Evolutionary conservation across 2,888 invertebrate genomes (phyloP), one percentile per base, ranked within the genome.

Genomic region (Drosophila putrida): DNA sequence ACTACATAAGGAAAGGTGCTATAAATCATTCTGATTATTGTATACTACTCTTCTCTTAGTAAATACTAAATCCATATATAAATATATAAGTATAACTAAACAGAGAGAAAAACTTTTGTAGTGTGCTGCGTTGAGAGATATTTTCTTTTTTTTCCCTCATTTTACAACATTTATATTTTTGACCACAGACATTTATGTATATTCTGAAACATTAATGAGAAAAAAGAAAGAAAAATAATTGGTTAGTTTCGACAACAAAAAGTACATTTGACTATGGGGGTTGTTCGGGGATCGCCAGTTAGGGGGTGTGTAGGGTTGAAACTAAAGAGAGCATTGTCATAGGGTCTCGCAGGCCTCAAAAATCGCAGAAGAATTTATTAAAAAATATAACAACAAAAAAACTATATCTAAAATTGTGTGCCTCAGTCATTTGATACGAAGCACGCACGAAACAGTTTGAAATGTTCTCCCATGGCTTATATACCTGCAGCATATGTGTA

Each of bases 121-220:
- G 72, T 69, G 46, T 50, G 69, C 62, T 67, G 69, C 71, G 78
- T 75, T 66, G 69, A 72, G 46, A 67, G 51, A 46, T 35, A 25
- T 35, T 75, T 71, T 57, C 20, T 62, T 55, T 61, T 71, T 71
- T 31, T 59, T 67, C 13, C 60, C 61, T 66, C 13, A 38, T 62
- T 53, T 65, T 65, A 41, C 33, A 63, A 49, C 47, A 49, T 63
- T 63, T 63, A 39, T 41, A 57, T 76, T 70, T 73, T 70, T 70
- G 77, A 74, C 80, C 80, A 82, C 74, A 89, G 73, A 82, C 74
- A 75, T 77, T 85, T 88, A 88, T 80, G 81, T 78, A 76, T 79
- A 65, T 82, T 90, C 88, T 88, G 88, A 80, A 89, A 90, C 77
- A 84, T 82, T 87, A 70, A 79, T 80, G 82, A 85, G 70, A 89